Base-by-base conservation (phyloP, 1,140 invertebrate genomes). In the Myzus persicae region DNA sequence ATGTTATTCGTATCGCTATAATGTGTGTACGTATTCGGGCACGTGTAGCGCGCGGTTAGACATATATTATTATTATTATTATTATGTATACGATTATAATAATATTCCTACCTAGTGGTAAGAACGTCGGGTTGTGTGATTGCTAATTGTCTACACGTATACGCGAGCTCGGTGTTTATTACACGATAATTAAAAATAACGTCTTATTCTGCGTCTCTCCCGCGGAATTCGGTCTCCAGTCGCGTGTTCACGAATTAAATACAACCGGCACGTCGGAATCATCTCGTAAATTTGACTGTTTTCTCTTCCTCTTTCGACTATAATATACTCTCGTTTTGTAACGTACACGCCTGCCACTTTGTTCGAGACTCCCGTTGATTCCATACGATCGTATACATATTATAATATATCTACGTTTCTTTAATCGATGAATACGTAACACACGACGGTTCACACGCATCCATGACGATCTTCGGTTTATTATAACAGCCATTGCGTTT, bases 171-270 rank as follows among this genome's bases (percentile, higher is more conserved):
- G 31, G 59, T 76, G 14, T 76, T 76, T 76, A 84, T 84, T 40
- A 84, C 40, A 42, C 38, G 82, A 82, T 82, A 38, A 82, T 82
- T 38, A 82, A 82, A 82, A 82, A 40, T 82, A 82, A 82, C 81
- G 81, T 38, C 36, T 82, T 82, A 82, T 84, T 84, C 38, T 9
- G 22, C 24, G 31, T 67, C 59, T 67, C 59, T 67, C 31, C 2
- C 59, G 11, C 31, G 59, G 31, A n/a, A n/a, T 67, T n/a, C 59
- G 59, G n/a, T 76, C n/a, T 76, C 14, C 31, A 76, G 14, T 76
- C 14, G 59, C 5, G n/a, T n/a, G 14, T 59, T 59, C 11, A 76
- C 14, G 59, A 76, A 76, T 76, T 36, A 76, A 76, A n/a, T 18
- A 76, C 4, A n/a, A 76, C 31, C 4, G 31, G n/a, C 11, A n/a